Evolutionary conservation across 2,797 vertebrate species (phyloP).

Genomic region (Clarias laeviceps): DNA sequence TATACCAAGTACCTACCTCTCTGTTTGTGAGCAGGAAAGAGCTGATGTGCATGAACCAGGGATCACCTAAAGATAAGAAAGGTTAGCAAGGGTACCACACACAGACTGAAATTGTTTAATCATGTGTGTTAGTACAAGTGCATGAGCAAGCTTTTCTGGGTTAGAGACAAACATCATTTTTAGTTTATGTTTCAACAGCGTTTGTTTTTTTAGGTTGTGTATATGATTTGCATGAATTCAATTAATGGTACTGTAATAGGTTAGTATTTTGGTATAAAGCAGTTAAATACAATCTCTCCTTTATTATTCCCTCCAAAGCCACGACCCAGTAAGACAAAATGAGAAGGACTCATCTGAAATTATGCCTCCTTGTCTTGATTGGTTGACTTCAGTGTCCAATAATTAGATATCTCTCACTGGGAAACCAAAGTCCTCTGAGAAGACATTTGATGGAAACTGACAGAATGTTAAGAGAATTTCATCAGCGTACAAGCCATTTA

Average conservation of each 20-base stretch:
- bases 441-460: background rate
- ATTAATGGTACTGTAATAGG: background rate
- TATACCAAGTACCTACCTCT: slow-evolving; percentile 39
- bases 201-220: background rate
- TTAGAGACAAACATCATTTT: background rate
- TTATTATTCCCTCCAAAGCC: background rate
- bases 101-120: slow-evolving; percentile 47
- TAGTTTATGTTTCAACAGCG: background rate
- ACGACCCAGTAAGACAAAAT: background rate
- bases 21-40: slow-evolving; percentile 44
- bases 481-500: background rate
- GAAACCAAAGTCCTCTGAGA: background rate
- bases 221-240: background rate
- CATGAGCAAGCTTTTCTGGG: background rate
- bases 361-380: background rate
- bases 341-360: background rate
- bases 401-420: background rate
- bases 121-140: slow-evolving; percentile 43
- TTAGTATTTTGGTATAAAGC: background rate
- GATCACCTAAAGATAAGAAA: slow-evolving; percentile 53
- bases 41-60: slow-evolving; percentile 27
- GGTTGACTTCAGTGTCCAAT: background rate
- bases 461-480: background rate
- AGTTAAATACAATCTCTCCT: background rate
- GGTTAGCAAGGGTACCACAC: slow-evolving; percentile 40